Evolutionary conservation across 2,888 invertebrate species (phyloP), one percentile per base, ranked within the genome.

Genomic region (Mythimna ferrago): DNA sequence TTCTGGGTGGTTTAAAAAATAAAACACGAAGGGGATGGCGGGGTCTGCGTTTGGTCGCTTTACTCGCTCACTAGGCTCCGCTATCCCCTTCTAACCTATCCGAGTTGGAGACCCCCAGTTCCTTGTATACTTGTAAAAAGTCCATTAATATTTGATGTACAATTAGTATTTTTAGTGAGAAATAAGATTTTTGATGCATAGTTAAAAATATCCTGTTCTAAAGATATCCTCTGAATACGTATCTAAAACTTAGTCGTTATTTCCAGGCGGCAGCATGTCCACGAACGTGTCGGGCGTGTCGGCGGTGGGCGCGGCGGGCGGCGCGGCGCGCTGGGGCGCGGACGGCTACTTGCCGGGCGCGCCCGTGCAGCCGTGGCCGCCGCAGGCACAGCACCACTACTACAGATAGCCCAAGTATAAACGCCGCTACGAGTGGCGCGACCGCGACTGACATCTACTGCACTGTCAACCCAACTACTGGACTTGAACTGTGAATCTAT

Each of bases 341-440:
- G 90, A 90, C 6, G 88, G 86, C 60, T 88, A 81, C 76, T 75
- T 84, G 26, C 82, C 79, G n/a, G 2, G 16, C 11, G 88, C 58
- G 83, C 89, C 68, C 74, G 68, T 90, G 83, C 89, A 69, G 71
- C 87, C 71, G 72, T 92, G 84, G 85, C 66, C 94, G 86, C 93
- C 92, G n/a, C 97, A 96, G 81, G 94, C 93, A 82, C 97, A 96
- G 76, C 97, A 97, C 87, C 97, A 97, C 89, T 97, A 97, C 94
- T 97, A 97, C 92, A 97, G 97, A 83, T 90, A 89, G 87, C 90
- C 80, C 61, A 26, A 67, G 84, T 78, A 66, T n/a, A 81, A 66
- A 57, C 80, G 81, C 81, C 81, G 80, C 81, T 77, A 65, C 56
- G 60, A 65, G 71, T 80, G 80, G 81, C 81, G 73, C 14, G 73